Conservation (phyloP, 2,888 invertebrate species). For the Ormyrus pomaceus region DNA sequence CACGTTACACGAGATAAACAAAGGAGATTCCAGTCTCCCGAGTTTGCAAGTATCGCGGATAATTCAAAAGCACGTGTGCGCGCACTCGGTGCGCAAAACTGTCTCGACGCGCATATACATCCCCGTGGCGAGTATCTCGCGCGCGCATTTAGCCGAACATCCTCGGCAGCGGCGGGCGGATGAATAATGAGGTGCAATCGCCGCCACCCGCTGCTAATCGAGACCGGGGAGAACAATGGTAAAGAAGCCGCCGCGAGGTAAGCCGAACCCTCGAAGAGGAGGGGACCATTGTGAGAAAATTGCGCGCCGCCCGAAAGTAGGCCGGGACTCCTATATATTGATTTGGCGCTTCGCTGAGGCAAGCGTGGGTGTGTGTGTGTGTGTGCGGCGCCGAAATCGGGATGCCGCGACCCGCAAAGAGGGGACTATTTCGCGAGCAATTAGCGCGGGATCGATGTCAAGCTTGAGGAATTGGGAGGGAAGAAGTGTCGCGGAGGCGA, state of each 20-base stretch:
- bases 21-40: slow-evolving; percentile 9
- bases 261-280: not conserved
- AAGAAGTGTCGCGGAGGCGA: not conserved
- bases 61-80: slow-evolving; percentile 7
- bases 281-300: slow-evolving; percentile 30
- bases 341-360: not conserved
- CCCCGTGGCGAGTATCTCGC: not conserved
- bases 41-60: not conserved
- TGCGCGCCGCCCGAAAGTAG: slow-evolving; percentile 37
- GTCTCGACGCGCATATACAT: too few species aligned
- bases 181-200: slow-evolving; percentile 28
- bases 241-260: not conserved
- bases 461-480: not conserved
- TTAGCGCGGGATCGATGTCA: not conserved
- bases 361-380: too few species aligned
- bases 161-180: not conserved
- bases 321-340: slow-evolving; percentile 47
- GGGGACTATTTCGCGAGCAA: not conserved
- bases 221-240: slow-evolving; percentile 7
- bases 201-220: not conserved
- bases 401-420: not conserved
- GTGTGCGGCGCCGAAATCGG: not conserved
- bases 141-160: slow-evolving; percentile 10
- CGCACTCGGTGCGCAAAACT: not conserved
- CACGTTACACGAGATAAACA: not conserved